phyloP scores from a whole-genome alignment of 2,113 vertebrate species.

The Zapornia atra region DNA sequence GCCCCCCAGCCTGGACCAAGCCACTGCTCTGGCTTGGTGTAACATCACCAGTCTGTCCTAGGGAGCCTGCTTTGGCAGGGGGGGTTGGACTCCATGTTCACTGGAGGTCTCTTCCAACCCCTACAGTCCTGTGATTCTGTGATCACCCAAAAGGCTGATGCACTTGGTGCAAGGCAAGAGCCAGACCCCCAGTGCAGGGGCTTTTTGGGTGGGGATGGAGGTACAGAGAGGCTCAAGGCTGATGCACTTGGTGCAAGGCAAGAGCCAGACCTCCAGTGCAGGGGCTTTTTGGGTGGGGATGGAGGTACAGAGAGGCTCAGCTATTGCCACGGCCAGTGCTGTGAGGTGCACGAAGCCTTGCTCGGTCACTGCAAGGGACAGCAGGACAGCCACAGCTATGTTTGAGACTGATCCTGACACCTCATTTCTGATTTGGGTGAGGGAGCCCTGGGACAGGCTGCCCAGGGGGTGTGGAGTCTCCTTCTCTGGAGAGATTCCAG shows the following conservation, averaged over 20 bases:
- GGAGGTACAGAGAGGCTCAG: accelerated
- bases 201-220: neutral
- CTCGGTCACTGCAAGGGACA: accelerated
- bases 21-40: accelerated
- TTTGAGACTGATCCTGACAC: neutral
- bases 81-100: too few species aligned
- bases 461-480: too few species aligned
- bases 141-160: neutral
- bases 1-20: neutral
- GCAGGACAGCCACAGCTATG: neutral
- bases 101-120: too few species aligned
- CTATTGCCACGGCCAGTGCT: accelerated
- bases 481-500: too few species aligned
- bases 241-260: too few species aligned
- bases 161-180: neutral
- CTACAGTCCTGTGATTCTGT: too few species aligned
- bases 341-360: neutral
- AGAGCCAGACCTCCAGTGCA: too few species aligned
- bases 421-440: neutral
- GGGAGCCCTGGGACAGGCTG: too few species aligned
- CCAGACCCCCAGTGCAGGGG: accelerated
- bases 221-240: too few species aligned
- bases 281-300: too few species aligned
- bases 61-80: too few species aligned
- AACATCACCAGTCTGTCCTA: neutral